These are phyloP conservation scores for Cryptoblepharus egeriae DNA, from an alignment of 2,797 vertebrate species.

Conservation along the genomic window DNA sequence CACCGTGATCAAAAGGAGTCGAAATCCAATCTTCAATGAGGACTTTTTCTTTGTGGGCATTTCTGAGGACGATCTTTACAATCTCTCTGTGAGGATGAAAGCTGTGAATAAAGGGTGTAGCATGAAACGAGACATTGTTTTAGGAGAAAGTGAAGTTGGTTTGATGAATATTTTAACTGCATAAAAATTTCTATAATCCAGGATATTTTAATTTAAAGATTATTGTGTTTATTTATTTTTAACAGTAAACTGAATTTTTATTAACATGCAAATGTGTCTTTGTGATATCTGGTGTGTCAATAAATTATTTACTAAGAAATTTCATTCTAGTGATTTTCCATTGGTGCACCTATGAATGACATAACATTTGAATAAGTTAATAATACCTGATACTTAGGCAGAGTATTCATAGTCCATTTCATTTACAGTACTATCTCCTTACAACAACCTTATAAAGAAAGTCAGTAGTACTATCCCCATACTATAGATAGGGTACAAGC, in stretches of 20 bases:
- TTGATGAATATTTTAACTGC: constrained; percentile 53
- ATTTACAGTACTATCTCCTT: not conserved
- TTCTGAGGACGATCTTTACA: constrained; percentile 80
- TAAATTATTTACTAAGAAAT: not conserved
- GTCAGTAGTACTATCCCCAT: not conserved
- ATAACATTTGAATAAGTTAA: not conserved
- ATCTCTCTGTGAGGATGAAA: constrained; percentile 84
- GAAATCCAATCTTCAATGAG: constrained; percentile 89
- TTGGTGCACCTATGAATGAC: not conserved
- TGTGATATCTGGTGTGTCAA: not conserved
- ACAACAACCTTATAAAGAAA: not conserved
- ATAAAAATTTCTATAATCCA: constrained; percentile 19
- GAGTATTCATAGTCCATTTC: not conserved
- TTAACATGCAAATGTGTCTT: not conserved
- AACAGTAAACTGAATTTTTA: constrained; percentile 12
- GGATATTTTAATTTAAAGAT: not conserved
- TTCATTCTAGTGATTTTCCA: not conserved
- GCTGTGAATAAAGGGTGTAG: constrained; percentile 86
- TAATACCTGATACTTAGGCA: too few relatives aligned
- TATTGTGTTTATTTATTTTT: constrained; percentile 27
- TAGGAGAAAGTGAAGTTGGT: constrained; percentile 71
- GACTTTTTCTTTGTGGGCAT: constrained; percentile 91
- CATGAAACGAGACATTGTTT: constrained; percentile 79
- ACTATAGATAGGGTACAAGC: not conserved
- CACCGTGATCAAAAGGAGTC: constrained; percentile 86